phyloP scores from a whole-genome alignment of 2,888 invertebrate genomes.

The Candidula unifasciata region DNA sequence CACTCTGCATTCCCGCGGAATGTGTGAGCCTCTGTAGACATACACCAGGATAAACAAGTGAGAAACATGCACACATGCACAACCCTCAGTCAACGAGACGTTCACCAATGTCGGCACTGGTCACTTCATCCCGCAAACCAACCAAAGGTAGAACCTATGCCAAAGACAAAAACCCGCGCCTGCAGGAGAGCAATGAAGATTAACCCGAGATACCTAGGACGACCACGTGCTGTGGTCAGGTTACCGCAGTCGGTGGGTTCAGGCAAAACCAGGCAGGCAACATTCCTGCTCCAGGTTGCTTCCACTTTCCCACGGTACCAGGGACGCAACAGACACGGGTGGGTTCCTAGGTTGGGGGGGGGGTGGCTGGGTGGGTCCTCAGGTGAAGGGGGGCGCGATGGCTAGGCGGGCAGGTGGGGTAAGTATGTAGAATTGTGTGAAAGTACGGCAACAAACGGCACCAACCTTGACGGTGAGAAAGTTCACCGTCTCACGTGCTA shows the following conservation, averaged over 20 bases:
- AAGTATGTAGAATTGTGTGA: background rate
- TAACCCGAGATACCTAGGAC: too few relatives aligned
- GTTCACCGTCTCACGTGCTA: background rate
- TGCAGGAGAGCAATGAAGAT: too few relatives aligned
- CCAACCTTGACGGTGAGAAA: background rate
- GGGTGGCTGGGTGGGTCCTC: background rate
- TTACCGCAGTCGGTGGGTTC: slow-evolving; percentile 5
- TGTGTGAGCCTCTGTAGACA: too few relatives aligned
- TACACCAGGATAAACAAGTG: too few relatives aligned
- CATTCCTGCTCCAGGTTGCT: slow-evolving; percentile 28
- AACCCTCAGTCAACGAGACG: too few relatives aligned
- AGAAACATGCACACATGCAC: too few relatives aligned
- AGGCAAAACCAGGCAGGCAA: background rate
- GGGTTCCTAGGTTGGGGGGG: background rate
- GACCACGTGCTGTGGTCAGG: slow-evolving; percentile 2
- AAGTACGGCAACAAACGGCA: background rate
- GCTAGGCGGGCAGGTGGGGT: background rate
- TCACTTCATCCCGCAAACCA: too few relatives aligned
- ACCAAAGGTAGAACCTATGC: too few relatives aligned
- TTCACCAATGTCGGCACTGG: too few relatives aligned
- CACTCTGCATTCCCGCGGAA: too few relatives aligned
- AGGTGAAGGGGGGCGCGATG: background rate
- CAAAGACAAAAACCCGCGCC: too few relatives aligned
- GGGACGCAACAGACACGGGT: background rate
- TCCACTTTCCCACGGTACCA: slow-evolving; percentile 36